Evolutionary conservation across 2,113 vertebrate genomes (phyloP), one percentile per base, ranked within the genome.

Genomic region (Brachypteracias leptosomus): DNA sequence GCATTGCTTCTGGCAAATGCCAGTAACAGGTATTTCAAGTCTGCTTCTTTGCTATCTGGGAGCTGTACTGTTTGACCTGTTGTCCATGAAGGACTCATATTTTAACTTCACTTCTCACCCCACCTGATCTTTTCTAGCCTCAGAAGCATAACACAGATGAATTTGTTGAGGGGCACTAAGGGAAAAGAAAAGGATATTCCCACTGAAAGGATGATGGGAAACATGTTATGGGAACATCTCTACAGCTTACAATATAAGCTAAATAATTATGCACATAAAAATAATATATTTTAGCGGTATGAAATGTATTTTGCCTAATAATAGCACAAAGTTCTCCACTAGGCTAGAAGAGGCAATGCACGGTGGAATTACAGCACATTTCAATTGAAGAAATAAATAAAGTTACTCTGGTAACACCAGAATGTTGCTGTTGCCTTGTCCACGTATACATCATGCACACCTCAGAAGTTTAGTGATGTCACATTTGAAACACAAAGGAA

Each of bases 21-120:
- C 66, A 54, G 42, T 61, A 97, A 92, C 85, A 95, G 80, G 85
- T 94, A 95, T 97, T 97, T 95, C 86, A 82, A 84, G 95, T 85
- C 76, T 76, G 82, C 70, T 72, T 95, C 80, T 85, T 35, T 92
- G 77, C 82, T 85, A 42, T 82, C 85, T 26, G 29, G 87, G 80
- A 80, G 82, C 77, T 91, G 81, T 51, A 81, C 70, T 82, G 51
- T 76, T 91, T 90, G 93, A 95, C 96, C 88, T 89, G 90, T 88
- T 95, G 90, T 61, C 95, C 79, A 13, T 36, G 80, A 91, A 93
- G 65, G 65, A 83, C 67, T 77, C 79, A 42, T 29, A 71, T 44
- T 95, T 71, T 78, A 86, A 52, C 61, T 78, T 90, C 11, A 10
- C 35, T 93, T 90, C 76, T 86, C 70, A 78, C 73, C 47, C 57